Conservation (phyloP, 2,797 vertebrate species). For the Crenichthys baileyi region DNA sequence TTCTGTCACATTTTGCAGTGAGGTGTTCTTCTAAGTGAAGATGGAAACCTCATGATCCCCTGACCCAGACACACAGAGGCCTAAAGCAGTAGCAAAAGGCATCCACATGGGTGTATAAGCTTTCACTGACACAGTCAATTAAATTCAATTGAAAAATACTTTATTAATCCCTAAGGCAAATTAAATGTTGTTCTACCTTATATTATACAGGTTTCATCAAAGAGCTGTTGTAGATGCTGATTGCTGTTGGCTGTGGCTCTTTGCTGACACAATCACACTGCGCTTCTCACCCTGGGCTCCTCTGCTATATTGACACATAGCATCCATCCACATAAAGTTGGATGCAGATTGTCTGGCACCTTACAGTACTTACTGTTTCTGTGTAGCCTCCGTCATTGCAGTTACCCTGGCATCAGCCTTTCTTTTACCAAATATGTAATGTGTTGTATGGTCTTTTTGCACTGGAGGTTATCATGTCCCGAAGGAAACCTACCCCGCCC, state of each 20-base stretch:
- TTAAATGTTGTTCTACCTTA: too few species aligned
- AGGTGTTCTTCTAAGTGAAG: conserved; percentile 36
- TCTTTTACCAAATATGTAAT: conserved; percentile 31
- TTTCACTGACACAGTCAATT: conserved; percentile 9
- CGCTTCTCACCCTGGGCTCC: conserved; percentile 37
- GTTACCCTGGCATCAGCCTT: conserved; percentile 24
- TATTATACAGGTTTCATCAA: too few species aligned
- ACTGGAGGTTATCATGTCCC: conserved; percentile 28
- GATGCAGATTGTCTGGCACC: conserved; percentile 72
- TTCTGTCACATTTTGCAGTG: conserved; percentile 62
- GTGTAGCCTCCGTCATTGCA: conserved; percentile 35
- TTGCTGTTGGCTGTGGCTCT: too few species aligned
- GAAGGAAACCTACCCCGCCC: conserved; percentile 7
- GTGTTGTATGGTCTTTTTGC: conserved; percentile 2
- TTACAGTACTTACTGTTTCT: conserved; percentile 31
- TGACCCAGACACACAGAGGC: conserved; percentile 4
- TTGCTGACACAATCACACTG: conserved; percentile 30
- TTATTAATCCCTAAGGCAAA: too few species aligned
- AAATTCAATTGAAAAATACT: too few species aligned
- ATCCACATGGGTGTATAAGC: conserved; percentile 15
- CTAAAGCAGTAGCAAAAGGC: conserved; percentile 28
- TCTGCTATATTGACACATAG: conserved; percentile 51
- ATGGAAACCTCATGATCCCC: not conserved
- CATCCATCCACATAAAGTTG: conserved; percentile 34
- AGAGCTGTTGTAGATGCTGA: too few species aligned